Evolutionary conservation across 2,797 vertebrate genomes (phyloP).

Genomic region (Oceanodroma leucorhoa): DNA sequence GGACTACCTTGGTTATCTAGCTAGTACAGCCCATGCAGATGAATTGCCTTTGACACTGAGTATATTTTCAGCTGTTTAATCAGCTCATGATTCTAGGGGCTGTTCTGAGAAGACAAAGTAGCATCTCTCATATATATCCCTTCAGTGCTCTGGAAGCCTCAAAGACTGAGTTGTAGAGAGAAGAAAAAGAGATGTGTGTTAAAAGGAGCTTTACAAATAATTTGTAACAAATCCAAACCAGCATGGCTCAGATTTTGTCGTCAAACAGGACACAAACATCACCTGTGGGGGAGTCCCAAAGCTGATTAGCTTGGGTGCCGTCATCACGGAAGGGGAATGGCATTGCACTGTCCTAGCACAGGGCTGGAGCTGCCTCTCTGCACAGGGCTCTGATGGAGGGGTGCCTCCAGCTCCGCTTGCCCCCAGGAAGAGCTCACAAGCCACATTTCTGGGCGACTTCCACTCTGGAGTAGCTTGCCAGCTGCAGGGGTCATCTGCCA

Average conservation of each 20-base stretch:
- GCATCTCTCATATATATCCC: neutral
- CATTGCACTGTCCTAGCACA: rapidly evolving
- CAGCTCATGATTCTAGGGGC: neutral
- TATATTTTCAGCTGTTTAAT: conserved; percentile 14
- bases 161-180: neutral
- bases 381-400: neutral
- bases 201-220: neutral
- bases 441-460: neutral
- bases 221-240: neutral
- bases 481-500: neutral
- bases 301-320: neutral
- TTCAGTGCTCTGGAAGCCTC: neutral
- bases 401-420: neutral
- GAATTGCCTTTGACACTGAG: neutral
- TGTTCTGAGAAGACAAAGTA: neutral
- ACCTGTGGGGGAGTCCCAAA: neutral
- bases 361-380: neutral
- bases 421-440: neutral
- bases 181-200: neutral
- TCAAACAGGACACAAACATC: neutral
- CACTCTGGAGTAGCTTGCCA: neutral
- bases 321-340: neutral
- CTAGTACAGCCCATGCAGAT: neutral
- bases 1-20: neutral
- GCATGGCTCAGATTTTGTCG: neutral